Evolutionary conservation across 53 echinoderm and acorn worm species (phyloP).

Genomic region (Stichopus horrens): DNA sequence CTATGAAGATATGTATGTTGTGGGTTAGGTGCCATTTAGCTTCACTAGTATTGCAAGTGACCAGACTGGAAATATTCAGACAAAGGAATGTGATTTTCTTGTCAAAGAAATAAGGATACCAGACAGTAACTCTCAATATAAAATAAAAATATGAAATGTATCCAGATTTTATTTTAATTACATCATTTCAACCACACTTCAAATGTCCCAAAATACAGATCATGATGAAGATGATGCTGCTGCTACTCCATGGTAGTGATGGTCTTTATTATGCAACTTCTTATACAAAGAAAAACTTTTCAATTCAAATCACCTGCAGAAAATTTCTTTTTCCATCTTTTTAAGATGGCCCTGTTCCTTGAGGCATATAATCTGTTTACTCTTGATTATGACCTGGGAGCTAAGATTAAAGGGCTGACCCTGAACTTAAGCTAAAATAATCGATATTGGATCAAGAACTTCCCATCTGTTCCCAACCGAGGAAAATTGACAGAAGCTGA

Average conservation of each 20-base stretch:
- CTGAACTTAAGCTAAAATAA: constrained; percentile 46
- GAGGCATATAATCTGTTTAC: constrained; percentile 40
- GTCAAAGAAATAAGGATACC: too few species aligned
- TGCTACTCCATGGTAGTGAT: background rate
- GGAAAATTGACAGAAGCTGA: constrained; percentile 41
- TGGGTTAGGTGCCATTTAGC: too few species aligned
- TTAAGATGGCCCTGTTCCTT: constrained; percentile 35
- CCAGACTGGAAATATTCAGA: too few species aligned
- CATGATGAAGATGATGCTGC: background rate
- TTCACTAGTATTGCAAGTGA: too few species aligned
- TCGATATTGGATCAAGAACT: constrained; percentile 46
- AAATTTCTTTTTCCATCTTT: constrained; percentile 18
- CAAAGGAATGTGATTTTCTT: too few species aligned
- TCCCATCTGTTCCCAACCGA: constrained; percentile 37
- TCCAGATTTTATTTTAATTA: background rate
- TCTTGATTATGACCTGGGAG: constrained; percentile 41
- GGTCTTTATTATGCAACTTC: background rate
- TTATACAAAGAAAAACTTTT: constrained; percentile 6
- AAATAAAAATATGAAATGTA: too few species aligned
- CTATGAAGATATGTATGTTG: too few species aligned
- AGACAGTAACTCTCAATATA: too few species aligned
- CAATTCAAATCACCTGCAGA: constrained; percentile 29
- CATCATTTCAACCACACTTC: background rate
- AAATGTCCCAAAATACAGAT: background rate
- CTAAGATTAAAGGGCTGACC: constrained; percentile 41